These are phyloP conservation scores for Plumapathes pennacea DNA, from an alignment of 92 coral and sea anemone species.

Conservation along the genomic window DNA sequence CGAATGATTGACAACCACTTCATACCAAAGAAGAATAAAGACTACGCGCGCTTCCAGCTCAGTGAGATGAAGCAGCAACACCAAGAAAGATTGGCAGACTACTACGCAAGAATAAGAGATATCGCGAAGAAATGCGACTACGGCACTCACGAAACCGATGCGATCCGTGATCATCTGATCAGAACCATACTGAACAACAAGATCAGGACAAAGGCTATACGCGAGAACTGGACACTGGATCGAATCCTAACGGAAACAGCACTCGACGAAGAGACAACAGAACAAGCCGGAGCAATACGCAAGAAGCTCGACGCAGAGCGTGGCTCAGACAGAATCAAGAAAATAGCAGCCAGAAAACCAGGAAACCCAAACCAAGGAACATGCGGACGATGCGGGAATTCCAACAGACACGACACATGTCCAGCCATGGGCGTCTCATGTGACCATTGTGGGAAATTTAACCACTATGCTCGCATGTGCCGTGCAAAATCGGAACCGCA, in stretches of 20 bases:
- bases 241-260: slow-evolving; percentile 45
- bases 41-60: slow-evolving; percentile 37
- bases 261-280: slow-evolving; percentile 46
- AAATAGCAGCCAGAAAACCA: background rate
- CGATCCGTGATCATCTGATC: slow-evolving; percentile 52
- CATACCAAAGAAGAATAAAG: slow-evolving; percentile 36
- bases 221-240: slow-evolving; percentile 26
- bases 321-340: slow-evolving; percentile 16
- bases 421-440: slow-evolving; percentile 31
- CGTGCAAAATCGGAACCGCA: slow-evolving; percentile 15
- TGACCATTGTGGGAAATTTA: slow-evolving; percentile 17
- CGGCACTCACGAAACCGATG: slow-evolving; percentile 37
- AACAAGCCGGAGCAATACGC: slow-evolving; percentile 36
- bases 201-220: slow-evolving; percentile 29
- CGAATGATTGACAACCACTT: slow-evolving; percentile 38
- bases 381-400: slow-evolving; percentile 27
- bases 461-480: slow-evolving; percentile 36
- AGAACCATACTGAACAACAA: slow-evolving; percentile 36
- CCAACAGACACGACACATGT: slow-evolving; percentile 23
- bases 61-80: slow-evolving; percentile 10
- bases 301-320: slow-evolving; percentile 6
- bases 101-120: slow-evolving; percentile 25
- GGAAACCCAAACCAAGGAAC: slow-evolving; percentile 1
- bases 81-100: slow-evolving; percentile 14
- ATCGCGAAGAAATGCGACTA: slow-evolving; percentile 44